phyloP scores from a whole-genome alignment of 2,888 invertebrate genomes.

The Maniola hyperantus region DNA sequence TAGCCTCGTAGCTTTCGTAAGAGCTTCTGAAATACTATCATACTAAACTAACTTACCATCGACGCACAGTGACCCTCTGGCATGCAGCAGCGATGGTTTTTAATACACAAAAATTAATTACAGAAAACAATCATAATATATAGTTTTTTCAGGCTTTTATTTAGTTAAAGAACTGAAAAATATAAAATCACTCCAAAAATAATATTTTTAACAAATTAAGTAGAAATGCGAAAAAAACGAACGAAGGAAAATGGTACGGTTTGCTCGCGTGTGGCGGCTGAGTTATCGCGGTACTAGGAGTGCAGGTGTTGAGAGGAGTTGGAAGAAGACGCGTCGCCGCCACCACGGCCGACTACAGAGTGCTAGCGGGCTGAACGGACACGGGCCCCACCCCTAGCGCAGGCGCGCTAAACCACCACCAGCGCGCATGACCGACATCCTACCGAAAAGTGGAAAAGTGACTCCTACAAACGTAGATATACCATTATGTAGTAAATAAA shows the following conservation, averaged over 20 bases:
- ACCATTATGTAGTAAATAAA: slow-evolving; percentile 81
- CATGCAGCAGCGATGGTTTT: slow-evolving; percentile 40
- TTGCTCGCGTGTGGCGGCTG: slow-evolving; percentile 71
- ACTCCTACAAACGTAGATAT: slow-evolving; percentile 80
- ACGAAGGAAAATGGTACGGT: slow-evolving; percentile 57
- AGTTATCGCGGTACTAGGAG: slow-evolving; percentile 59
- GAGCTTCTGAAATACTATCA: slow-evolving; percentile 36
- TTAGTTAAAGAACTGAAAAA: slow-evolving; percentile 54
- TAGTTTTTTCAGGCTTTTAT: slow-evolving; percentile 37
- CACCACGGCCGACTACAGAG: slow-evolving; percentile 76
- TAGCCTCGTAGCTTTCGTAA: slow-evolving; percentile 15
- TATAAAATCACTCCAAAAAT: slow-evolving; percentile 60
- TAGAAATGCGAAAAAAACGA: slow-evolving; percentile 56
- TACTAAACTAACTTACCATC: slow-evolving; percentile 47
- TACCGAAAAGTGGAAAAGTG: slow-evolving; percentile 80
- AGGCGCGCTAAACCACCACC: slow-evolving; percentile 58
- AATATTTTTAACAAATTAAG: slow-evolving; percentile 50
- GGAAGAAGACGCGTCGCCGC: slow-evolving; percentile 64
- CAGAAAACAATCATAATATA: slow-evolving; percentile 56
- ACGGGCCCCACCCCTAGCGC: slow-evolving; percentile 79
- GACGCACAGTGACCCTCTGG: slow-evolving; percentile 20
- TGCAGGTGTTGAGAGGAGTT: slow-evolving; percentile 53
- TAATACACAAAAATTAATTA: slow-evolving; percentile 65
- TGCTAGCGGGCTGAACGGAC: slow-evolving; percentile 72
- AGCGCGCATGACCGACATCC: slow-evolving; percentile 79